Conservation (phyloP, 2,113 vertebrate species). For the Corythaeola cristata region DNA sequence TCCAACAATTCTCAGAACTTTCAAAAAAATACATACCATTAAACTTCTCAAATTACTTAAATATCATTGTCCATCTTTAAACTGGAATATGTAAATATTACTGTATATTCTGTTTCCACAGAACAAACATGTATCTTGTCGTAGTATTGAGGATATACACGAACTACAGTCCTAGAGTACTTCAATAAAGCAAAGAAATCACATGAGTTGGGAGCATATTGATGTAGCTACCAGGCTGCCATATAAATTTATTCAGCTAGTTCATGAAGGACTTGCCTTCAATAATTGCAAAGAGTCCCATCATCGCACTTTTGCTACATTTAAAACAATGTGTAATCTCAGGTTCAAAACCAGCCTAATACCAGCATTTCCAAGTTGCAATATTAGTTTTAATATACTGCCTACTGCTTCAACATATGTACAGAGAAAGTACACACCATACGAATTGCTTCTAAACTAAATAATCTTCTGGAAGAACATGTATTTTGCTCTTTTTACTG, state of each 20-base stretch:
- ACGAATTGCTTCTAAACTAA: background rate
- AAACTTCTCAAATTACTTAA: background rate
- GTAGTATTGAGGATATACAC: background rate
- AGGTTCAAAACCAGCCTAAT: background rate
- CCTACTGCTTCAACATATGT: background rate
- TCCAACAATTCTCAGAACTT: background rate
- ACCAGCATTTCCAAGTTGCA: background rate
- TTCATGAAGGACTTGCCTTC: background rate
- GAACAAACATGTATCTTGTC: background rate
- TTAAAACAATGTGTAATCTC: background rate
- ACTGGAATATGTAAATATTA: background rate
- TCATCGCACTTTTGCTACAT: background rate
- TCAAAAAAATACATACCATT: rapidly evolving
- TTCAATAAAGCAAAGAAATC: background rate
- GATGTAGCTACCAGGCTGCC: background rate
- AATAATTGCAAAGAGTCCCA: background rate
- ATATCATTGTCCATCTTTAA: background rate
- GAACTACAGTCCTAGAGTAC: background rate
- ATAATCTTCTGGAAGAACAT: background rate
- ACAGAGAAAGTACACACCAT: background rate
- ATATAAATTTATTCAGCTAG: background rate
- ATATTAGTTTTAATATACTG: background rate
- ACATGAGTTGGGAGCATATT: background rate
- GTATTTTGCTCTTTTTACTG: background rate
- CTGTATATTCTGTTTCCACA: background rate